Conservation (phyloP, 2,888 invertebrate species). For the Diaprepes abbreviatus region DNA sequence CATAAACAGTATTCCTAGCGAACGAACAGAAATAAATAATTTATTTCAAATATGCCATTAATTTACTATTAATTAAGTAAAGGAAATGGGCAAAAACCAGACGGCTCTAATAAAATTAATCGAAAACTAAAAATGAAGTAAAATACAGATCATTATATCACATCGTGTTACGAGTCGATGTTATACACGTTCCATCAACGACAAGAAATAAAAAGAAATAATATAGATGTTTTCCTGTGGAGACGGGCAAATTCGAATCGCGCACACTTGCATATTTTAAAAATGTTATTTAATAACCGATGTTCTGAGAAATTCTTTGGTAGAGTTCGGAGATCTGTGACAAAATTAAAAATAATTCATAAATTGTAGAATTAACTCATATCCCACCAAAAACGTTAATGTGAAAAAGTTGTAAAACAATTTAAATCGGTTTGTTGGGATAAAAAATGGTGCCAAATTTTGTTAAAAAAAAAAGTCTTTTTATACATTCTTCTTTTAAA, state of each 20-base stretch:
- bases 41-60: background rate
- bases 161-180: constrained; percentile 14
- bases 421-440: no score
- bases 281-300: no score
- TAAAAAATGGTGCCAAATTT: no score
- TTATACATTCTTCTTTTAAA: no score
- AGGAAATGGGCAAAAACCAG: background rate
- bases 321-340: no score
- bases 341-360: no score
- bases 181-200: constrained; percentile 23
- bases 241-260: constrained; percentile 14
- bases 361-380: no score
- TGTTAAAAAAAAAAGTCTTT: no score
- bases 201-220: constrained; percentile 24
- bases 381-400: no score
- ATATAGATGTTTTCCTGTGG: constrained; percentile 29
- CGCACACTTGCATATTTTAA: constrained; percentile 2
- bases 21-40: background rate
- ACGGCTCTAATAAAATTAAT: background rate
- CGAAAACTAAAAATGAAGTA: background rate
- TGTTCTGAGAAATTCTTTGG: no score
- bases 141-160: constrained; percentile 18
- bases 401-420: no score
- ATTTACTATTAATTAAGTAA: background rate
- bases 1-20: no score